Base-by-base conservation (phyloP, 2,113 vertebrate species). In the Loxodonta africana region DNA sequence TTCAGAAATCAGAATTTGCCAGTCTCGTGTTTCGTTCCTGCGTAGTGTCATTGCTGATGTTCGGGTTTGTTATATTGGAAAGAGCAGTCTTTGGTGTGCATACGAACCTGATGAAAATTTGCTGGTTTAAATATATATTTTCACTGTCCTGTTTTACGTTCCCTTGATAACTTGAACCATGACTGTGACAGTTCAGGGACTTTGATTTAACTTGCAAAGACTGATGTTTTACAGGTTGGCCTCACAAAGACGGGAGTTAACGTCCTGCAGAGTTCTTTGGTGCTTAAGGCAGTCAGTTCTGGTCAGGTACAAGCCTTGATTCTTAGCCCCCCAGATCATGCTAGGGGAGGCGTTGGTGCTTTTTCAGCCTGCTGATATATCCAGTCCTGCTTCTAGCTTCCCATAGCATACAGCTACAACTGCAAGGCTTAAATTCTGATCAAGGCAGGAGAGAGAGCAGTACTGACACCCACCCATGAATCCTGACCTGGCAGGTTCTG, bases 101-200 rank as follows among this genome's bases (percentile, higher is more conserved):
- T 65, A 60, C 85, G 67, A 37, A 62, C 25, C 67, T 83, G 57
- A 77, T 87, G 77, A 85, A 10, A 76, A 3, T 83, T 88, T 90
- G 37, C 41, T 86, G 73, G 51, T 94, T 96, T 76, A 87, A 93
- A 83, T n/a, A 65, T 21, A 73, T 74, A 46, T 83, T 96, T 88
- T 91, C 53, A 87, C 63, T 95, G 2, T 87, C 18, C 53, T 84
- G 8, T 82, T 69, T 92, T 80, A 82, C 71, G 28, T 73, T 87
- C n/a, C 87, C 30, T 90, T 90, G 33, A 33, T 88, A 94, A 94
- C 14, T 83, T 91, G 28, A 93, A 67, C 48, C 53, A 26, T 84
- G 21, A 23, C 73, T 74, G 20, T 74, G 73, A 9, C 37, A n/a
- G 20, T 74, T 37, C 20, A 18, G 20, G 20, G 18, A 73, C n/a